A percentile compares a stretch with the other conserved stretches of the same genome.
These are phyloP conservation scores for Hippoglossus stenolepis DNA, from an alignment of 2,113 vertebrate genomes.

Conservation along the genomic window DNA sequence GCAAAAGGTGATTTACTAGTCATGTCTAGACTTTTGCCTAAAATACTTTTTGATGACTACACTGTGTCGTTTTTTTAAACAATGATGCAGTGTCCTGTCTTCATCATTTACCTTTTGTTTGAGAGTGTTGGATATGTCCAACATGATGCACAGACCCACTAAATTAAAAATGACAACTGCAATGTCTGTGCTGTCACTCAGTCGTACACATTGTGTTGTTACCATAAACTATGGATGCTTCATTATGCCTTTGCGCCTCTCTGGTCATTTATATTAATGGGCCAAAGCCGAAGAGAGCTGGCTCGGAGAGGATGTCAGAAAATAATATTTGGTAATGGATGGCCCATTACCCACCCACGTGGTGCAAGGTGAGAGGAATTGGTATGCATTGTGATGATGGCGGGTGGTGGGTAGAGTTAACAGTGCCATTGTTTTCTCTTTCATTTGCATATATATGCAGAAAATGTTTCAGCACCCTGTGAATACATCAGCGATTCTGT, in stretches of 20 bases:
- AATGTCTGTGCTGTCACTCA: constrained; percentile 14
- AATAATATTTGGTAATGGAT: constrained; percentile 69
- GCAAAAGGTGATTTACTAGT: neutral
- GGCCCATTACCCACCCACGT: constrained; percentile 73
- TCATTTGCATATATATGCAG: constrained; percentile 56
- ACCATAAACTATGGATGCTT: constrained; percentile 35
- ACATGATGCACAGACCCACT: constrained; percentile 7
- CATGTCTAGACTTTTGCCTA: neutral
- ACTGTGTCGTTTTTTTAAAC: neutral
- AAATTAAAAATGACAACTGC: neutral
- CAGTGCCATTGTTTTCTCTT: constrained; percentile 45
- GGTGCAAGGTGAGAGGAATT: constrained; percentile 53
- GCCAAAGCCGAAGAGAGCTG: constrained; percentile 34
- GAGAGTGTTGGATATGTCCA: neutral
- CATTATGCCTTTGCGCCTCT: constrained; percentile 39
- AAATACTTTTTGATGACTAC: neutral
- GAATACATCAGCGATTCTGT: constrained; percentile 17
- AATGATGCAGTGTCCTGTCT: neutral
- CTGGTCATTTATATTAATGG: constrained; percentile 70
- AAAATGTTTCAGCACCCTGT: constrained; percentile 24
- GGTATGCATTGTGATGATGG: constrained; percentile 57
- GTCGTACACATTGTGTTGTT: constrained; percentile 41
- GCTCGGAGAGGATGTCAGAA: constrained; percentile 61
- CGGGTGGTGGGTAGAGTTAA: constrained; percentile 38
- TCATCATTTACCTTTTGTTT: neutral